Base-by-base conservation (phyloP, 2,888 invertebrate species). In the Tiphia femorata region DNA sequence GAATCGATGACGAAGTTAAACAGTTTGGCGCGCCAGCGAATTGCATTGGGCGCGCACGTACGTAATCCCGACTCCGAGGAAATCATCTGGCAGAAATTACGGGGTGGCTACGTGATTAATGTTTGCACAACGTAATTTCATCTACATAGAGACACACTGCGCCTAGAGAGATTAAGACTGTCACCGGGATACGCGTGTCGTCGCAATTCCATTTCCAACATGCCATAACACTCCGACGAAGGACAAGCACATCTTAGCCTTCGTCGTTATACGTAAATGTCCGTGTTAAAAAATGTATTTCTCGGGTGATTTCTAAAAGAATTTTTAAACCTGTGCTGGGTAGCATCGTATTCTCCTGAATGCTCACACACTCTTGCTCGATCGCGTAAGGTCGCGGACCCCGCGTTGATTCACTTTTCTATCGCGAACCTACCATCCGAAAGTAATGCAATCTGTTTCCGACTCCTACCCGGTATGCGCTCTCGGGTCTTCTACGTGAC, bases 91-190 rank as follows among this genome's bases (percentile, higher is more conserved):
- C 54, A 53, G 66, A 63, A 66, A 66, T 67, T 58, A 54, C 56
- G 53, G 51, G 46, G 37, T 44, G 51, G n/a, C 53, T 52, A 54
- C 54, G 19, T 66, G 67, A 67, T 67, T 67, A 66, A 67, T 66
- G 67, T 51, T 57, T 42, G 58, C 46, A 42, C 61, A 19, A 29
- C 27, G 60, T 61, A 67, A 66, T 67, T 64, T 67, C 66, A 58
- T 66, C 66, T 50, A 52, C 42, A 14, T n/a, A 41, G 59, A 59
- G 58, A 35, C 54, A 52, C 37, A 42, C 30, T 47, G 17, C 46
- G 29, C 41, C 58, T 43, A 44, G 47, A 27, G 58, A 66, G 66
- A 59, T 67, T 66, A 67, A 66, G 67, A 66, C 58, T 57, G 67
- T 63, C 64, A 58, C 57, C 33, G 33, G 12, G 12, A 33, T 14